Base-by-base conservation (phyloP, 2,888 invertebrate genomes). In the Ochropleura leucogaster region DNA sequence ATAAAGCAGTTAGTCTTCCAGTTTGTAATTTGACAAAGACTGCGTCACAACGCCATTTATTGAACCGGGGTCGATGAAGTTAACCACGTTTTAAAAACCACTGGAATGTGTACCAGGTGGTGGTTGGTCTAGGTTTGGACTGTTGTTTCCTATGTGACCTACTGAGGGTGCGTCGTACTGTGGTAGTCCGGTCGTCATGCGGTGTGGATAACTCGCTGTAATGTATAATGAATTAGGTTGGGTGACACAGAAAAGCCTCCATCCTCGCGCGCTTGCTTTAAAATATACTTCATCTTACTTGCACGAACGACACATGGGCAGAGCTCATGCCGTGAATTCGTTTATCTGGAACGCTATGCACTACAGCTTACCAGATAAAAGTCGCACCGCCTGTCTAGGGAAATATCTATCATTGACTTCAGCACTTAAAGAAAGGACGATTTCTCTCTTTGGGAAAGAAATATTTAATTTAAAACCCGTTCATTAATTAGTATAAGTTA, bases 121-220 rank as follows among this genome's bases (percentile, higher is more conserved):
- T 30, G 30, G 16, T 7, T 8, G 12, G 18, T 72, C 12, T 42
- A 63, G 59, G 47, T 7, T 20, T 55, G 46, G 5, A 46, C n/a
- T 55, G 49, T 16, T 59, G 79, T 44, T 40, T 40, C 16, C 44
- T 59, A 7, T 47, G 12, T 49, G 49, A 30, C 47, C 59, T 65
- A 46, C 9, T n/a, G 46, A 51, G 53, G 40, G 40, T 68, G 40
- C 49, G 40, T 62, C 47, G 55, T 79, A 63, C 65, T 79, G 80
- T 74, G 55, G 79, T 18, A 46, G 40, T 68, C 55, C 9, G 55
- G 40, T 66, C 49, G 40, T 16, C 20, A 30, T 62, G 55, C 65
- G 46, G 49, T 55, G 18, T 40, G 46, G 44, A 40, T 47, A 46
- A 44, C 20, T 51, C n/a, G 18, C 16, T 49, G 16, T 20, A 59